Conservation (phyloP, 2,113 vertebrate species). For the Engystomops pustulosus region DNA sequence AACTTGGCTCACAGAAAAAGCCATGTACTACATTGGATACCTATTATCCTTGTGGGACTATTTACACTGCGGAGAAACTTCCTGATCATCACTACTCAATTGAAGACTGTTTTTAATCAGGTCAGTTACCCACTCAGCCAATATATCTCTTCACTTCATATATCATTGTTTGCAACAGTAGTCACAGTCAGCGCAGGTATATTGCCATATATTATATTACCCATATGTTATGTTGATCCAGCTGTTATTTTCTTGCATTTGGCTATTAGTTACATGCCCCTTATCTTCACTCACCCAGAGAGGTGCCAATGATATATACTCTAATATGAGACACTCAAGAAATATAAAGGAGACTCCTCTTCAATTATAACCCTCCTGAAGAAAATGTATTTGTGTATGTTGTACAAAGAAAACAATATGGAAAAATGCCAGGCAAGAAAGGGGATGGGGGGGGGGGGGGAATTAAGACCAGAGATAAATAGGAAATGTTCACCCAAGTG, state of each 20-base stretch:
- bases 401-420: neutral
- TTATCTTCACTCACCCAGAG: neutral
- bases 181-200: too few relatives aligned
- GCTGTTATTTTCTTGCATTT: neutral
- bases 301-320: neutral
- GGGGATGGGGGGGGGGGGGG: slow-evolving; percentile 10
- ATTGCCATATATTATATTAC: too few relatives aligned
- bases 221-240: neutral
- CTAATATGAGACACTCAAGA: neutral
- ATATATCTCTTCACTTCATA: too few relatives aligned
- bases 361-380: neutral
- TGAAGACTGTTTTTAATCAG: too few relatives aligned
- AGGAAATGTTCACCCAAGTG: slow-evolving; percentile 46
- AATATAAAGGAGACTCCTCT: neutral
- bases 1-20: too few relatives aligned
- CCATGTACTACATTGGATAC: too few relatives aligned
- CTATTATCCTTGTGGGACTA: too few relatives aligned
- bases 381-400: slow-evolving; percentile 4
- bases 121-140: too few relatives aligned
- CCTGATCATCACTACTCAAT: too few relatives aligned
- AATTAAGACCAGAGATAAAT: slow-evolving; percentile 54
- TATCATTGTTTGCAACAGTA: too few relatives aligned
- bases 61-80: too few relatives aligned
- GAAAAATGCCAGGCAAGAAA: slow-evolving; percentile 33
- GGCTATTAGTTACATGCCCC: neutral